phyloP scores from a whole-genome alignment of 2,888 invertebrate species.

The Tethea ocularis region DNA sequence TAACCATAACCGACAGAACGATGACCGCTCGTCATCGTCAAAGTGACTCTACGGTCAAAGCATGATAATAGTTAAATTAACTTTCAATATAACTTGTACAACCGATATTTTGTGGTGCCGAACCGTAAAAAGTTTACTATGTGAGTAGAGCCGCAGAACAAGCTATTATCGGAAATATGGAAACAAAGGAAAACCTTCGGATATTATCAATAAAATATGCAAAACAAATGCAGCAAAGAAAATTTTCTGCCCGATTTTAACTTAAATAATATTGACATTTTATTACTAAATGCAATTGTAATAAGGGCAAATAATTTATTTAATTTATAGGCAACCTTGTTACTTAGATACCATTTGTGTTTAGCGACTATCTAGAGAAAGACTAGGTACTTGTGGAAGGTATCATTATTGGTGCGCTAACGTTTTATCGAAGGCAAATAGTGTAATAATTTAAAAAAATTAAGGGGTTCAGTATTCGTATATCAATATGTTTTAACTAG shows the following conservation, averaged over 20 bases:
- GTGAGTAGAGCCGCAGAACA: too few species aligned
- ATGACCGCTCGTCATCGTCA: too few species aligned
- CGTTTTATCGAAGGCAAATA: not conserved
- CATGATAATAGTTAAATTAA: too few species aligned
- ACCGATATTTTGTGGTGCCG: too few species aligned
- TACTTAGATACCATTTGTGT: not conserved
- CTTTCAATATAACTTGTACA: too few species aligned
- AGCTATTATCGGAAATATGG: not conserved
- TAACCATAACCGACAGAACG: too few species aligned
- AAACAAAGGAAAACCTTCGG: not conserved
- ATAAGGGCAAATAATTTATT: not conserved
- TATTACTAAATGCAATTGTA: not conserved
- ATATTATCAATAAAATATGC: conserved; percentile 4
- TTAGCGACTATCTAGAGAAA: not conserved
- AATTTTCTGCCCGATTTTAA: not conserved
- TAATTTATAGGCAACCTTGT: not conserved
- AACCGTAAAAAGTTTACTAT: too few species aligned
- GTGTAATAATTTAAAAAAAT: too few species aligned
- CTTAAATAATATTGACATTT: not conserved
- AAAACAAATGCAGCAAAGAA: conserved; percentile 4
- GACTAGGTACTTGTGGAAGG: not conserved
- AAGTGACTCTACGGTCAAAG: too few species aligned
- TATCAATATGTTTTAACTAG: too few species aligned
- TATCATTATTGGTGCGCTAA: not conserved
- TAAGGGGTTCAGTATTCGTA: too few species aligned